phyloP scores from a whole-genome alignment of 2,797 vertebrate species.

The Benthosema pterotum region DNA sequence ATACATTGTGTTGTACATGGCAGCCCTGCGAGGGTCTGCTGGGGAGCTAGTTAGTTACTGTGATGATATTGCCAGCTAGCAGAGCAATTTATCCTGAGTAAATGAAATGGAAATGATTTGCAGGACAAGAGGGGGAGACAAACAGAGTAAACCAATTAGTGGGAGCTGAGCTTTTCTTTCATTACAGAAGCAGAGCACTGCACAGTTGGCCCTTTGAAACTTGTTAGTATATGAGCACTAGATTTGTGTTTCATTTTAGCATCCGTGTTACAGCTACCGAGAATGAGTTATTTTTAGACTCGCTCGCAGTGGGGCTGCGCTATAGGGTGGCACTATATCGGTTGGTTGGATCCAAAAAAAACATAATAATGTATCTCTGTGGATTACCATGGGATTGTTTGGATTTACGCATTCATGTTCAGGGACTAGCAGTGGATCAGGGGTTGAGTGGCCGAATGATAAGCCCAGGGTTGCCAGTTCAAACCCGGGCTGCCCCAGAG shows the following conservation, averaged over 20 bases:
- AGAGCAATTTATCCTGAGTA: conserved; percentile 9
- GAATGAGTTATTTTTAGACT: too few relatives aligned
- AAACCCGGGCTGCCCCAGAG: too few relatives aligned
- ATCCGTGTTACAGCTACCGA: too few relatives aligned
- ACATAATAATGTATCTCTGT: too few relatives aligned
- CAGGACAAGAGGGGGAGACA: conserved; percentile 9
- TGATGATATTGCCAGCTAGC: not conserved
- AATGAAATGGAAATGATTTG: conserved; percentile 9
- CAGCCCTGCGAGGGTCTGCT: not conserved
- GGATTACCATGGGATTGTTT: too few relatives aligned
- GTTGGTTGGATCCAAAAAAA: too few relatives aligned
- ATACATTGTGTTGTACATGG: not conserved
- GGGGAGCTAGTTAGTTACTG: conserved; percentile 6
- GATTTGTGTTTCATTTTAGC: not conserved
- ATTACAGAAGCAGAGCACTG: not conserved
- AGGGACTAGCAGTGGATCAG: too few relatives aligned
- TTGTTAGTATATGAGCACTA: conserved; percentile 1
- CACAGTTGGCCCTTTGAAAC: not conserved
- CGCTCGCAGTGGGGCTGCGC: too few relatives aligned
- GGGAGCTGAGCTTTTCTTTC: not conserved
- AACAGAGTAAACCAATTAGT: conserved; percentile 38
- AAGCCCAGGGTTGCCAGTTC: too few relatives aligned
- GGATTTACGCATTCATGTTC: too few relatives aligned
- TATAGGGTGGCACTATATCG: too few relatives aligned
- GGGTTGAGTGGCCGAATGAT: too few relatives aligned